A percentile compares a stretch with the other conserved stretches of the same genome.
These are phyloP conservation scores for Vulpes vulpes DNA, from an alignment of 2,113 vertebrate genomes.

Conservation along the genomic window DNA sequence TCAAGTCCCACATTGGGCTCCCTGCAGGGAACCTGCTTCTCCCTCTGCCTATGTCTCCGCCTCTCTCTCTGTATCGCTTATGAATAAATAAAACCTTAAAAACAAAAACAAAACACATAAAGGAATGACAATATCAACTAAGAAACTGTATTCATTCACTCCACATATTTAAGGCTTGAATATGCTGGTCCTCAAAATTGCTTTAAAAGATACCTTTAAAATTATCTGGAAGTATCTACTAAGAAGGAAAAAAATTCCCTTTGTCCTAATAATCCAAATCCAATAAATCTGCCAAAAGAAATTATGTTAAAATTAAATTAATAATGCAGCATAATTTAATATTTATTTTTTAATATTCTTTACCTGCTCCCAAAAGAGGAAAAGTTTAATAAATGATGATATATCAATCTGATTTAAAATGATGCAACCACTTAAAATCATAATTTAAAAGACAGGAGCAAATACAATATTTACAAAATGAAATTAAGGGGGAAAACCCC, in stretches of 20 bases:
- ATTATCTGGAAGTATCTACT: neutral
- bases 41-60: no score
- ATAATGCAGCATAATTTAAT: slow-evolving; percentile 28
- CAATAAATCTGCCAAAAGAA: slow-evolving; percentile 31
- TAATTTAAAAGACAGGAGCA: slow-evolving; percentile 6
- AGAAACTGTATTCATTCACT: neutral
- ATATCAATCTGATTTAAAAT: slow-evolving; percentile 5
- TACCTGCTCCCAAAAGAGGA: neutral
- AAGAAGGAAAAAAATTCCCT: neutral
- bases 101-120: neutral
- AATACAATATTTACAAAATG: slow-evolving; percentile 34
- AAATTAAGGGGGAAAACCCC: neutral
- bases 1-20: no score
- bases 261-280: slow-evolving; percentile 29
- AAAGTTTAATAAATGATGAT: slow-evolving; percentile 48
- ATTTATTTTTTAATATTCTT: slow-evolving; percentile 23
- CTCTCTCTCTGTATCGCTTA: no score
- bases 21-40: no score
- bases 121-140: slow-evolving; percentile 38
- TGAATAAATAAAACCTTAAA: no score
- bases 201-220: slow-evolving; percentile 53
- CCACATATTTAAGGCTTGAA: slow-evolving; percentile 42
- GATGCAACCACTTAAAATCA: neutral
- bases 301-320: slow-evolving; percentile 8
- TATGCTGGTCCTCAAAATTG: neutral